Percentiles rank a stretch among this genome's conserved stretches.
phyloP scores from a whole-genome alignment of 2,113 vertebrate species.

The Hippocampus zosterae region DNA sequence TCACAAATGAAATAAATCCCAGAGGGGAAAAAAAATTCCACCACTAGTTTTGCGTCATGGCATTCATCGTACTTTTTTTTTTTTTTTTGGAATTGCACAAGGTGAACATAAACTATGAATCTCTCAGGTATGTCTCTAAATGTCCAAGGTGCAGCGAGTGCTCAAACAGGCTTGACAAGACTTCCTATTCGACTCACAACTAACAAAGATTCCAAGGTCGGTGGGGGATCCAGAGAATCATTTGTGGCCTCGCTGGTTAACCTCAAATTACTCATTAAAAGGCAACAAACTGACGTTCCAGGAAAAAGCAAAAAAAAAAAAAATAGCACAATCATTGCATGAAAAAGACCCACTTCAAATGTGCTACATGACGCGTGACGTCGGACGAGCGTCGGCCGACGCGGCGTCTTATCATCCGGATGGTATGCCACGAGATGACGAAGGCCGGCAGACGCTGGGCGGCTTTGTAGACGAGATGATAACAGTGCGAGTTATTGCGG shows the following conservation, averaged over 20 bases:
- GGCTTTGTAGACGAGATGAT: slow-evolving; percentile 41
- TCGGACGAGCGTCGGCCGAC: slow-evolving; percentile 2
- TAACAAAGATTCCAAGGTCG: slow-evolving; percentile 5
- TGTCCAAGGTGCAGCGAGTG: slow-evolving; percentile 28
- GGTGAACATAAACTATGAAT: not conserved
- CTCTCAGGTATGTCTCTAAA: not conserved
- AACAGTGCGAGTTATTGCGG: slow-evolving; percentile 59
- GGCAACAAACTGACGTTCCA: not conserved
- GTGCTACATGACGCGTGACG: slow-evolving; percentile 21
- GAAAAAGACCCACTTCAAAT: slow-evolving; percentile 21
- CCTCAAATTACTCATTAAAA: slow-evolving; percentile 1
- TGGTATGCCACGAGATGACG: slow-evolving; percentile 7
- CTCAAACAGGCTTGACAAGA: slow-evolving; percentile 33
- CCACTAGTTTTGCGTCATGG: not conserved
- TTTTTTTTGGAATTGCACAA: too few species aligned
- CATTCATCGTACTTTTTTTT: not conserved
- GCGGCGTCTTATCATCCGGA: slow-evolving; percentile 20
- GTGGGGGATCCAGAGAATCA: slow-evolving; percentile 1
- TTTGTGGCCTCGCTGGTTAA: not conserved
- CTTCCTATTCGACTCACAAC: slow-evolving; percentile 15
- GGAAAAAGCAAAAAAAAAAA: not conserved
- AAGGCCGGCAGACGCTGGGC: slow-evolving; percentile 28
- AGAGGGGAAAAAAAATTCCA: not conserved
- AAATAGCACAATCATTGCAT: not conserved
- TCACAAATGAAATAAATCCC: not conserved